phyloP scores from a whole-genome alignment of 1,140 invertebrate species.

The Helicoverpa armigera region DNA sequence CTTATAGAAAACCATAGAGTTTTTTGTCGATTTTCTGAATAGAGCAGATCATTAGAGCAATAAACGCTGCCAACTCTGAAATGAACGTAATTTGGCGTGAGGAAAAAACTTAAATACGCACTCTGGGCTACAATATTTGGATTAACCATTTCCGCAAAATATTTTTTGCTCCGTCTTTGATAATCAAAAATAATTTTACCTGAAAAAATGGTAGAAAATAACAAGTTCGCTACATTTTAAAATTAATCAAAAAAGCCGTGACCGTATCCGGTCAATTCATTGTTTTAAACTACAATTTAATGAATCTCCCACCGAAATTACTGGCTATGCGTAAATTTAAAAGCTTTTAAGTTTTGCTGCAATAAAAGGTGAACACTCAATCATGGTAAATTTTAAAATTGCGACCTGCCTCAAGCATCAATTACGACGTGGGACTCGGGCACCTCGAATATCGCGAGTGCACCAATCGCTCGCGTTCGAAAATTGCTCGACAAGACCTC shows the following conservation, averaged over 20 bases:
- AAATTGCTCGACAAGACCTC: constrained; percentile 76
- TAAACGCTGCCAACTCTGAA: constrained; percentile 46
- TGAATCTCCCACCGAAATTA: constrained; percentile 58
- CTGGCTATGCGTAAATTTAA: constrained; percentile 61
- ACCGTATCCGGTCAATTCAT: constrained; percentile 32
- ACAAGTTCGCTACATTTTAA: neutral
- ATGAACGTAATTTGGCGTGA: constrained; percentile 39
- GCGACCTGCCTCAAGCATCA: constrained; percentile 76
- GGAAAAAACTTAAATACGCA: neutral
- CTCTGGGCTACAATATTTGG: constrained; percentile 37
- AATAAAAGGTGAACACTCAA: constrained; percentile 73
- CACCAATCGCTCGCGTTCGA: constrained; percentile 69
- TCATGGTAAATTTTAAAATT: constrained; percentile 80
- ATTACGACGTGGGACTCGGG: constrained; percentile 68
- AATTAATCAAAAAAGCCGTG: constrained; percentile 9
- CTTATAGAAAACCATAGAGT: constrained; percentile 69
- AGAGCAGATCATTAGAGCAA: constrained; percentile 68
- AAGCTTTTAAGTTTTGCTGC: constrained; percentile 64
- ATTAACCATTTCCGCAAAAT: constrained; percentile 51
- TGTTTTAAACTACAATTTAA: constrained; percentile 65
- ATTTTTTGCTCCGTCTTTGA: constrained; percentile 10
- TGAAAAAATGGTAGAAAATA: constrained; percentile 1
- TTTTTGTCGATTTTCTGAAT: constrained; percentile 62
- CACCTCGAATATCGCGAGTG: constrained; percentile 64
- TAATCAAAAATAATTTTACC: neutral